Percentiles rank a stretch among this genome's conserved stretches.
These are phyloP conservation scores for Aix galericulata DNA, from an alignment of 2,113 vertebrate species.

Conservation along the genomic window DNA sequence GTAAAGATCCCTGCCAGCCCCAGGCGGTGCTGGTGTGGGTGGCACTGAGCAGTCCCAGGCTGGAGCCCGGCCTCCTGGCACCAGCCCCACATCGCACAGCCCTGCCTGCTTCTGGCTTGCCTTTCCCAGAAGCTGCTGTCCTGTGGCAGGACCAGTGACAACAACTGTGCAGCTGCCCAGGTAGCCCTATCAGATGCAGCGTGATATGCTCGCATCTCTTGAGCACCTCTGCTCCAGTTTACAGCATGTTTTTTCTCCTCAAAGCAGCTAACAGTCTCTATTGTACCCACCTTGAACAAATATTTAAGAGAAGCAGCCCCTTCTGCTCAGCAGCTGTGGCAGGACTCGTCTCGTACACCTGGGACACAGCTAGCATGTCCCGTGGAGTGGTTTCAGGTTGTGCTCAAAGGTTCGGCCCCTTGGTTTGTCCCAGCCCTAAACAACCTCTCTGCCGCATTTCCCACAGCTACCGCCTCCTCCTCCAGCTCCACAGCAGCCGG, in stretches of 20 bases:
- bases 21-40: neutral
- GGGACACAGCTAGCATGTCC: accelerated
- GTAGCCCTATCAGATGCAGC: neutral
- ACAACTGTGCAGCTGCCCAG: accelerated
- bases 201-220: accelerated
- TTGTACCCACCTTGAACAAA: slow-evolving; percentile 1
- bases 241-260: slow-evolving; percentile 1
- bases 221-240: slow-evolving; percentile 16
- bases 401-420: neutral
- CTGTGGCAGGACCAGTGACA: neutral
- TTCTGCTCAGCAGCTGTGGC: neutral
- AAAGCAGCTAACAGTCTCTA: neutral
- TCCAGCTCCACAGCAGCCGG: neutral
- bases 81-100: accelerated
- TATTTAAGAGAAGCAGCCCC: neutral
- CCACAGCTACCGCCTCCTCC: neutral
- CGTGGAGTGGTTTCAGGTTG: neutral
- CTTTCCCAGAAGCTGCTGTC: neutral
- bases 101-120: accelerated
- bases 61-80: neutral
- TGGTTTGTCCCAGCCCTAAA: neutral
- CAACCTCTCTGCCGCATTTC: neutral
- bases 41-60: neutral
- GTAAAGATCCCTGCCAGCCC: neutral
- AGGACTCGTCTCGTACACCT: neutral